Percentiles rank a stretch among this genome's conserved stretches.
Evolutionary conservation across 2,113 vertebrate species (phyloP).

Genomic region (Lepus timidus): DNA sequence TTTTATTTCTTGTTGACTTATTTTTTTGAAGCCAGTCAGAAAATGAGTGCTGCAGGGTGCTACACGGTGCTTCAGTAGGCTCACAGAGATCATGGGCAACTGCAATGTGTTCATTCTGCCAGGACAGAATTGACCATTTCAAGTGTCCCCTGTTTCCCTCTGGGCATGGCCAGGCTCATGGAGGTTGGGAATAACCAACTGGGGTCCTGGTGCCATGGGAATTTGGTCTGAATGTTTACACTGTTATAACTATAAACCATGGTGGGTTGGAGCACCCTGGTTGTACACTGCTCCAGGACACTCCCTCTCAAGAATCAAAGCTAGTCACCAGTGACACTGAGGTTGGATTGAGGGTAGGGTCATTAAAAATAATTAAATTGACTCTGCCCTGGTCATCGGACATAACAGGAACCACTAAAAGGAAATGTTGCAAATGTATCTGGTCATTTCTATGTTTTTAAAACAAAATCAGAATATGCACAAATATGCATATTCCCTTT

Average conservation of each 20-base stretch:
- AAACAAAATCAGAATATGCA: background rate
- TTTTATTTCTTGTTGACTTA: conserved; percentile 23
- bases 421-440: conserved; percentile 21
- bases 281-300: background rate
- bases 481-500: background rate
- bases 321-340: background rate
- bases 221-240: conserved; percentile 28
- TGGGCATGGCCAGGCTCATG: background rate
- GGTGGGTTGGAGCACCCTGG: conserved; percentile 2
- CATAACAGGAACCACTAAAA: background rate
- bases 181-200: background rate
- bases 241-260: background rate
- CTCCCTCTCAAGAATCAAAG: background rate
- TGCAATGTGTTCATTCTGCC: conserved; percentile 14
- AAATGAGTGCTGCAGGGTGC: conserved; percentile 61
- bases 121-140: conserved; percentile 46
- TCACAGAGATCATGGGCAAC: conserved; percentile 38
- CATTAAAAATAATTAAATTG: conserved; percentile 13
- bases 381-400: background rate
- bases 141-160: background rate
- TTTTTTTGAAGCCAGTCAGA: conserved; percentile 55
- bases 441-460: background rate
- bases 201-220: background rate
- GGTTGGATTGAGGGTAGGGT: background rate
- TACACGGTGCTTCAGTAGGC: background rate